These are phyloP conservation scores for Gasteruption jaculator DNA, from an alignment of 2,888 invertebrate species.

Conservation along the genomic window DNA sequence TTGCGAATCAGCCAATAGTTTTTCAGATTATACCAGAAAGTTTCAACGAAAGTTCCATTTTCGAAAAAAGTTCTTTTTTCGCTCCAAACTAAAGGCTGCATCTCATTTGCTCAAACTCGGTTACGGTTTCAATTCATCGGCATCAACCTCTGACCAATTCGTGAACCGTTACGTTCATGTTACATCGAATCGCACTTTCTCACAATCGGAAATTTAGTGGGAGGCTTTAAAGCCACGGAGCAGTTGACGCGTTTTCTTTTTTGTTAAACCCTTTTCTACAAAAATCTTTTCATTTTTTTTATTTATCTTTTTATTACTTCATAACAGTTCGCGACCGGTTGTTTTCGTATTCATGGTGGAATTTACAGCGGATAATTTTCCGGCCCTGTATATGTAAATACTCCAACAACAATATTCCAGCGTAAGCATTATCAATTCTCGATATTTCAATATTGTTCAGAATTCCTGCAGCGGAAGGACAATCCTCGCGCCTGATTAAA, in stretches of 20 bases:
- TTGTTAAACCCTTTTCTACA: background rate
- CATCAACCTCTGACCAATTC: conserved; percentile 25
- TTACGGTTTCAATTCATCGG: conserved; percentile 19
- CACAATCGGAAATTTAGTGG: conserved; percentile 31
- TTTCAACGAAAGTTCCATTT: no score
- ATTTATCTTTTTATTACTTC: background rate
- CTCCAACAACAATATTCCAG: no score
- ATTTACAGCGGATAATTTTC: conserved; percentile 21
- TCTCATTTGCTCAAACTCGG: conserved; percentile 5
- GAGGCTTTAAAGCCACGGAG: conserved; percentile 15
- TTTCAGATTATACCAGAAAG: no score
- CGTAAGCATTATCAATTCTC: no score
- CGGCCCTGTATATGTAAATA: conserved; percentile 19
- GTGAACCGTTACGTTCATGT: conserved; percentile 25
- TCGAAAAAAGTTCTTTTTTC: no score
- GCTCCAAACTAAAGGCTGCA: no score
- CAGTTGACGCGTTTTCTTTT: conserved; percentile 2
- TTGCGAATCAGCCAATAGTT: no score
- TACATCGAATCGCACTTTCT: conserved; percentile 39
- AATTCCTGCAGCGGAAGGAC: conserved; percentile 33
- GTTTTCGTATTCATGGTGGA: no score
- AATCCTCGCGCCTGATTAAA: conserved; percentile 43
- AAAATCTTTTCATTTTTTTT: background rate
- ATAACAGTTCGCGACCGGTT: background rate
- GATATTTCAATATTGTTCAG: conserved; percentile 30